Conservation (phyloP, 2,113 vertebrate species). For the Arothron firmamentum region DNA sequence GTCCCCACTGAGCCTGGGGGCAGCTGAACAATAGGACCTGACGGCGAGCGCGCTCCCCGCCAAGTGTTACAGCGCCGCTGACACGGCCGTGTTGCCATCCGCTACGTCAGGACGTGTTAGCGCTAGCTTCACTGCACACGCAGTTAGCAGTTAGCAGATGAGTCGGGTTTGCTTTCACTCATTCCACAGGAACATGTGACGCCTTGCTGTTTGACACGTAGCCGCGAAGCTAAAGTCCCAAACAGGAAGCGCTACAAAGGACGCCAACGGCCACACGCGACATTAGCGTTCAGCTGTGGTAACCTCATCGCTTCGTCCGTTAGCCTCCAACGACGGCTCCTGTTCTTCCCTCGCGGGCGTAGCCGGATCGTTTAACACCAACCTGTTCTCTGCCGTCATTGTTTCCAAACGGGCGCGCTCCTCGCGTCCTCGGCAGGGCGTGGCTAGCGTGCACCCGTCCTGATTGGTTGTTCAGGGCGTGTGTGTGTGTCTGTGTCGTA, state of each 20-base stretch:
- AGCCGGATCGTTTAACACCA: background rate
- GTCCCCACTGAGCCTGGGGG: slow-evolving; percentile 41
- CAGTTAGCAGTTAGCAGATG: slow-evolving; percentile 22
- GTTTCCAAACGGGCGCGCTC: slow-evolving; percentile 46
- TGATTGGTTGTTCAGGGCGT: slow-evolving; percentile 9
- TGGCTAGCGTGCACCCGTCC: slow-evolving; percentile 14
- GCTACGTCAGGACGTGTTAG: slow-evolving; percentile 56
- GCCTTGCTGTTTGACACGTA: no score
- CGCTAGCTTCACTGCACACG: slow-evolving; percentile 40
- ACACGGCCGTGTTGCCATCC: slow-evolving; percentile 51
- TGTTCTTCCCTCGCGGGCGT: slow-evolving; percentile 6
- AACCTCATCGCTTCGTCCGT: slow-evolving; percentile 25
- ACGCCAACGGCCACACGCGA: no score
- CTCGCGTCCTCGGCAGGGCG: slow-evolving; percentile 26
- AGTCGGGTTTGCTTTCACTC: background rate
- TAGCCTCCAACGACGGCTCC: slow-evolving; percentile 31
- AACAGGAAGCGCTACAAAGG: no score
- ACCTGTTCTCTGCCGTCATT: slow-evolving; percentile 19
- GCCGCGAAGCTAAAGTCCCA: no score
- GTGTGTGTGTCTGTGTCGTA: slow-evolving; percentile 22
- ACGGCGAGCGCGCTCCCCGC: slow-evolving; percentile 42
- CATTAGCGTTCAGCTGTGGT: no score
- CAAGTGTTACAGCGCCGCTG: slow-evolving; percentile 60
- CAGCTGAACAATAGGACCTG: slow-evolving; percentile 59
- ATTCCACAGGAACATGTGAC: background rate